A percentile compares a stretch with the other conserved stretches of the same genome.
Evolutionary conservation across 2,113 vertebrate species (phyloP).

Genomic region (Pavo muticus): DNA sequence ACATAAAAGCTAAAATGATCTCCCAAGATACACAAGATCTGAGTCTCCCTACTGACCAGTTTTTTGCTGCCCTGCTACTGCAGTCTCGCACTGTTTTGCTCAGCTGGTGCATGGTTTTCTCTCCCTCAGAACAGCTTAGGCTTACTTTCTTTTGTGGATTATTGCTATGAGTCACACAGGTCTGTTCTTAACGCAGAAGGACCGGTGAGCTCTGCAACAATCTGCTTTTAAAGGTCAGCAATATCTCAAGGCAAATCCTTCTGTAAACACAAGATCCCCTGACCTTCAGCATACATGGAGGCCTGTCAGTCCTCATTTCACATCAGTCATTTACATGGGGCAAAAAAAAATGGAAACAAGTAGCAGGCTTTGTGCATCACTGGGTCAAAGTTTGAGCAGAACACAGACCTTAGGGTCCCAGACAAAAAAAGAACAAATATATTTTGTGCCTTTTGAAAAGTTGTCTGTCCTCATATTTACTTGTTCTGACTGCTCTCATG

Average conservation of each 20-base stretch:
- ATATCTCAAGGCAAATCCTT: conserved; percentile 77
- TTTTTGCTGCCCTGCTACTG: not conserved
- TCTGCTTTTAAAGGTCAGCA: conserved; percentile 78
- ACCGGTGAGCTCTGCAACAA: not conserved
- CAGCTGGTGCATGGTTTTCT: not conserved
- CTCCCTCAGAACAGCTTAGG: not conserved
- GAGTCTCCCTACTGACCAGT: not conserved
- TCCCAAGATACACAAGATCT: not conserved
- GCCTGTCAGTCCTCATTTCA: conserved; percentile 74
- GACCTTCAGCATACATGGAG: conserved; percentile 54
- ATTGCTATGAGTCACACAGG: conserved; percentile 40
- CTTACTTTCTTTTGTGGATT: conserved; percentile 3
- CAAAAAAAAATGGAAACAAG: conserved; percentile 20
- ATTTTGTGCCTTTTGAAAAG: not conserved
- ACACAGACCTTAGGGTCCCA: not conserved
- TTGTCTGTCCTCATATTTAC: not conserved
- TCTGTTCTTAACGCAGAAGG: conserved; percentile 25
- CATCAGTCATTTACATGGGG: conserved; percentile 26
- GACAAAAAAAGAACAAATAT: not conserved
- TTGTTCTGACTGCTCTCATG: not conserved
- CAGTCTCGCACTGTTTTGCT: not conserved
- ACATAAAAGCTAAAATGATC: not conserved
- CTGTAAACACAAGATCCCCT: conserved; percentile 56
- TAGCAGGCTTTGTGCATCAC: not conserved
- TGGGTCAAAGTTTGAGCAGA: not conserved